phyloP scores from a whole-genome alignment of 2,888 invertebrate species.

The Lasioglossum figueresi region DNA sequence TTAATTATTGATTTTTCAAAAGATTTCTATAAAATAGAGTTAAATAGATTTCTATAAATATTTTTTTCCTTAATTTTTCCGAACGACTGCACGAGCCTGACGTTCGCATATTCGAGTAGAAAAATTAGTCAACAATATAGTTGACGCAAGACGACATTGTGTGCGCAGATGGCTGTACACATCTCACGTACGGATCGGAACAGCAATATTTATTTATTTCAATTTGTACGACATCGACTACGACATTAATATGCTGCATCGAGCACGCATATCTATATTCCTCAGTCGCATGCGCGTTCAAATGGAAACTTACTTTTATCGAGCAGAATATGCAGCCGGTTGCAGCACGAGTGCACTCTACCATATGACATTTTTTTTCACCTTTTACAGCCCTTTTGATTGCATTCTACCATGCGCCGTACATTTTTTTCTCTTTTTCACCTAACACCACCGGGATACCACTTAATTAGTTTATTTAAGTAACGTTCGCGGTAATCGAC shows the following conservation, averaged over 20 bases:
- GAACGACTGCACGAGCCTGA: not conserved
- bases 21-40: not conserved
- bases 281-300: slow-evolving; percentile 9
- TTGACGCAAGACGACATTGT: not conserved
- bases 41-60: not conserved
- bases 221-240: slow-evolving; percentile 1
- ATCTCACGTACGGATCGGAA: not conserved
- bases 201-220: not conserved
- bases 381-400: not conserved
- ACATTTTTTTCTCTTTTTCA: not conserved
- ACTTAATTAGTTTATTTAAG: not conserved
- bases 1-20: not conserved
- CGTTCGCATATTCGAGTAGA: not conserved
- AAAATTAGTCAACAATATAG: not conserved
- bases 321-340: slow-evolving; percentile 6
- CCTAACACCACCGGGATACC: not conserved
- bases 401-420: not conserved
- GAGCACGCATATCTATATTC: not conserved
- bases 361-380: not conserved
- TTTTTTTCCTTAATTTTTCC: not conserved
- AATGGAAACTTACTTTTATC: slow-evolving; percentile 27
- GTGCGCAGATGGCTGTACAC: not conserved
- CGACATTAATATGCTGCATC: slow-evolving; percentile 7
- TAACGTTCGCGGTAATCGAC: not conserved
- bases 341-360: not conserved